Percentiles rank a stretch among this genome's conserved stretches.
Conservation (phyloP, 2,113 vertebrate genomes). For the Poecile atricapillus region DNA sequence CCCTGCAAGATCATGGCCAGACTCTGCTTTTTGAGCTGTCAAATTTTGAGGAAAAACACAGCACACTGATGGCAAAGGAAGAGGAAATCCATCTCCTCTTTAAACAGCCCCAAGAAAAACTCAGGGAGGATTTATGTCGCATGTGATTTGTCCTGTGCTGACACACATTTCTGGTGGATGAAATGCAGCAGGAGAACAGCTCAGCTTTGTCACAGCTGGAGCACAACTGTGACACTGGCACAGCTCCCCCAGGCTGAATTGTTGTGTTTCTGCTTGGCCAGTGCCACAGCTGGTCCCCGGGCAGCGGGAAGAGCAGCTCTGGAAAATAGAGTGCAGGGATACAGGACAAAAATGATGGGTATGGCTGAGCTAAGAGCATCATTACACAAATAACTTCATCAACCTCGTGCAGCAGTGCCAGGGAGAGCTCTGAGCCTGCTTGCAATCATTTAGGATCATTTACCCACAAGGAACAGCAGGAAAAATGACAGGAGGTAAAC, state of each 20-base stretch:
- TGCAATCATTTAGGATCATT: not conserved
- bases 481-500: slow-evolving; percentile 3
- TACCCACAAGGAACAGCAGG: not conserved
- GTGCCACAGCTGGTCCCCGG: not conserved
- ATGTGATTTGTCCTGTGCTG: not conserved
- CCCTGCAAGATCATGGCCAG: not conserved
- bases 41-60: not conserved
- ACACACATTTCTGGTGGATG: not conserved
- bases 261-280: not conserved
- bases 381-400: not conserved
- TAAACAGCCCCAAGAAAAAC: not conserved
- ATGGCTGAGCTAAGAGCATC: not conserved
- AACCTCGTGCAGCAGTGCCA: not conserved
- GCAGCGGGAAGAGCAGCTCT: not conserved
- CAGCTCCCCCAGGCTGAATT: not conserved
- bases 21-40: not conserved
- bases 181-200: not conserved
- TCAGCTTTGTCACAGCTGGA: not conserved
- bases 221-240: not conserved
- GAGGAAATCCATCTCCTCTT: not conserved
- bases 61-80: not conserved
- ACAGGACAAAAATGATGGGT: not conserved
- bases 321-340: not conserved
- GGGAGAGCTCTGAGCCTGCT: not conserved
- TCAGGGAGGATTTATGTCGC: not conserved